Base-by-base conservation (phyloP, 1,140 invertebrate genomes). In the Caenorhabditis latens region DNA sequence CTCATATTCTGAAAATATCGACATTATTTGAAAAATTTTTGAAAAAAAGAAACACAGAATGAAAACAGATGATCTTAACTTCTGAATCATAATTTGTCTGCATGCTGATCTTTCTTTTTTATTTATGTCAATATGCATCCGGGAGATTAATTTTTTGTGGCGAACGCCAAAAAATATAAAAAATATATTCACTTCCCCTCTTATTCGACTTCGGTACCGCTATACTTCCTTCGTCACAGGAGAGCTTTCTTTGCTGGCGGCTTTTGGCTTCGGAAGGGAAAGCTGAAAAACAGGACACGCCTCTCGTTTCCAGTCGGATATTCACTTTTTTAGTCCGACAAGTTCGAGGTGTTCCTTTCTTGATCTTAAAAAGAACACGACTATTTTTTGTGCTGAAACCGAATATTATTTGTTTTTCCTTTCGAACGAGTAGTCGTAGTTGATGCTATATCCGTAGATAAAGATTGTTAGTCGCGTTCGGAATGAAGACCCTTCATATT, bases 221-320 rank as follows among this genome's bases (percentile, higher is more conserved):
- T 79, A 50, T 79, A 79, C 71, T 79, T 79, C 71, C 46, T 50
- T 50, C 46, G 71, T 50, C 71, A 50, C 71, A 48, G 21, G 21
- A 53, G 71, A 53, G 50, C 50, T 53, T 53, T 21, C 16, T 65
- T 65, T 65, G 63, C 42, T 50, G 71, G 21, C 71, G 46, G 46
- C 46, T 79, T 79, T 79, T n/a, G 5, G 9, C 61, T 63, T 40
- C 61, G 32, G 32, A 32, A 5, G 71, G 53, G 46, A 79, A 79
- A 79, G 71, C 71, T 79, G 71, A 79, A 79, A 71, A 79, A 79
- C 71, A 79, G 46, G 19, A 79, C 71, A 79, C 71, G 71, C 71
- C 71, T 79, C 71, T 46, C 46, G 46, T 71, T 71, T 50, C 8
- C 46, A 79, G 46, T 50, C 43, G 71, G 71, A 79, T 50, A 79